Conservation (phyloP, 2,797 vertebrate species). For the Thunnus albacares region DNA sequence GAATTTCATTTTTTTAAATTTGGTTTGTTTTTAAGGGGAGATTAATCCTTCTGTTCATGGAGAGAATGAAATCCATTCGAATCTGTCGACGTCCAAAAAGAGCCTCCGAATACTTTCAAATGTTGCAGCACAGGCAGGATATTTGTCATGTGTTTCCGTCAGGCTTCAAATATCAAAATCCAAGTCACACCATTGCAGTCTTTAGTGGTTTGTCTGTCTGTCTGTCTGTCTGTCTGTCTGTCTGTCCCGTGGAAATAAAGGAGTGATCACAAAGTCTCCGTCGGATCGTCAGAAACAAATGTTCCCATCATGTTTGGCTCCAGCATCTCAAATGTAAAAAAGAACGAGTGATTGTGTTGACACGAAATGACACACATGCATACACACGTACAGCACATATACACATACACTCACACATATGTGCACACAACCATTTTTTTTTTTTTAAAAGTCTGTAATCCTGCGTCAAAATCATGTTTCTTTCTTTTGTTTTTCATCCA, state of each 20-base stretch:
- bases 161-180: conserved; percentile 28
- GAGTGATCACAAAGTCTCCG: conserved; percentile 14
- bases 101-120: conserved; percentile 25
- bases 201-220: conserved; percentile 57
- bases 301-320: conserved; percentile 49
- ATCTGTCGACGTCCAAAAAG: conserved; percentile 18
- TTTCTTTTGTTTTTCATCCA: conserved; percentile 49
- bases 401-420: conserved; percentile 15
- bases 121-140: conserved; percentile 5
- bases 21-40: conserved; percentile 8
- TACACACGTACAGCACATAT: conserved; percentile 15
- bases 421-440: conserved; percentile 24
- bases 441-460: conserved; percentile 7
- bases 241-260: conserved; percentile 13
- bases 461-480: conserved; percentile 4
- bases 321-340: conserved; percentile 32
- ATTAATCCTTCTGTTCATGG: background rate
- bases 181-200: conserved; percentile 12
- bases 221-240: conserved; percentile 1
- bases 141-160: conserved; percentile 2
- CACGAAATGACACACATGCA: conserved; percentile 30
- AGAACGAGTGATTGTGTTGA: conserved; percentile 43
- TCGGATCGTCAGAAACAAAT: conserved; percentile 15
- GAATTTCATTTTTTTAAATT: conserved; percentile 22
- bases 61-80: conserved; percentile 17